Evolutionary conservation across 2,888 invertebrate species (phyloP).

Genomic region (Acronicta aceris): DNA sequence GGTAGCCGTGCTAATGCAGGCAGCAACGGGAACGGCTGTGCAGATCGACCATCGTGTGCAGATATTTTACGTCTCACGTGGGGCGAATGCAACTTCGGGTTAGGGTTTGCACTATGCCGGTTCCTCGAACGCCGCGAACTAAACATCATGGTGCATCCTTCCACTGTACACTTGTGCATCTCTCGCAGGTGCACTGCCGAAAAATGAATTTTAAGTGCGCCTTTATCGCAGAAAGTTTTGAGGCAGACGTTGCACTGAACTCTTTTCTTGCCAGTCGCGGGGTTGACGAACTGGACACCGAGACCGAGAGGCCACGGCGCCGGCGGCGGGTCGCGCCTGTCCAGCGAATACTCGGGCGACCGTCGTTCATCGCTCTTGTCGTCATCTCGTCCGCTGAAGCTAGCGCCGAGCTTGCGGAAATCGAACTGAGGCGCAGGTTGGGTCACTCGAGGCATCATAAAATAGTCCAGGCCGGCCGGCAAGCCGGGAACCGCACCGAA

Average conservation of each 20-base stretch:
- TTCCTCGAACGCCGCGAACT: constrained; percentile 98
- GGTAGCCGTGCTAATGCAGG: constrained; percentile 92
- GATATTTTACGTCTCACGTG: constrained; percentile 97
- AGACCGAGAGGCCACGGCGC: constrained; percentile 94
- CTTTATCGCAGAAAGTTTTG: constrained; percentile 99
- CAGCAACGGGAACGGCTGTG: constrained; percentile 94
- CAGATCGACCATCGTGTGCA: constrained; percentile 96
- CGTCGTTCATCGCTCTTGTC: constrained; percentile 80
- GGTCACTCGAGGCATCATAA: constrained; percentile 90
- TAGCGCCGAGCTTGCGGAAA: constrained; percentile 93
- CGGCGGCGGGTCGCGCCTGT: constrained; percentile 81
- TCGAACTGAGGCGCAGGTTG: constrained; percentile 97
- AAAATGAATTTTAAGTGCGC: constrained; percentile 99
- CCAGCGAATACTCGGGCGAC: constrained; percentile 79
- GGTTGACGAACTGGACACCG: constrained; percentile 96
- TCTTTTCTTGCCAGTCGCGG: constrained; percentile 97
- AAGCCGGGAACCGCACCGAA: constrained; percentile 85
- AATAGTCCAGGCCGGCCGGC: constrained; percentile 86
- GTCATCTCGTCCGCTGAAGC: constrained; percentile 89
- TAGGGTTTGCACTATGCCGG: constrained; percentile 98
- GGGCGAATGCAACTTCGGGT: constrained; percentile 98
- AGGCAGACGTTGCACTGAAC: constrained; percentile 99
- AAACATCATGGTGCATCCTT: constrained; percentile 99
- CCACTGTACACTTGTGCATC: constrained; percentile 99
- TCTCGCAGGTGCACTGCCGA: constrained; percentile 99